Conservation (phyloP, 2,888 invertebrate species). For the Heteropelma amictum region DNA sequence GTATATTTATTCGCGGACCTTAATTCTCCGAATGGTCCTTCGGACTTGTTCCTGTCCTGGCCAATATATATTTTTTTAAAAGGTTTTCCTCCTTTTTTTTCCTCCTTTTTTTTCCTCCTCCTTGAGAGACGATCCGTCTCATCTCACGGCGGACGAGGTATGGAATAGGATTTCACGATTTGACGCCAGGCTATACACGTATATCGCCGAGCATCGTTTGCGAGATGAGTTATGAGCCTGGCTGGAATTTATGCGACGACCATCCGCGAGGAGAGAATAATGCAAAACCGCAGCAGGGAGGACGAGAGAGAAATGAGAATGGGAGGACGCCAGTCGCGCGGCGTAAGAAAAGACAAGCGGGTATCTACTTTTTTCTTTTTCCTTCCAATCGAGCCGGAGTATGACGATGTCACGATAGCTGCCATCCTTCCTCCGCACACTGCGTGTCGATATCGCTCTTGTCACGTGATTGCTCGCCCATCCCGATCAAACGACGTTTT, state of each 20-base stretch:
- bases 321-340: neutral
- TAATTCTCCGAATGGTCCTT: slow-evolving; percentile 19
- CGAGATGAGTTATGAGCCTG: slow-evolving; percentile 47
- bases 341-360: too few relatives aligned
- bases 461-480: too few relatives aligned
- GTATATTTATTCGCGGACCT: slow-evolving; percentile 15
- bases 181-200: slow-evolving; percentile 33
- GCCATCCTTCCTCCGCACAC: too few relatives aligned
- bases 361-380: too few relatives aligned
- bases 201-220: slow-evolving; percentile 44
- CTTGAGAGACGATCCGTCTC: neutral
- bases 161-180: slow-evolving; percentile 37
- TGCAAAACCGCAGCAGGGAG: slow-evolving; percentile 27
- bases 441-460: too few relatives aligned
- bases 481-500: too few relatives aligned
- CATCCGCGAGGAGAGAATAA: slow-evolving; percentile 9
- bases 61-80: neutral
- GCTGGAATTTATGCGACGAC: slow-evolving; percentile 50
- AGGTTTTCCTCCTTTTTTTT: neutral
- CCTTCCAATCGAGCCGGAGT: too few relatives aligned
- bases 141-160: slow-evolving; percentile 12
- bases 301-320: neutral
- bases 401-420: too few relatives aligned
- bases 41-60: slow-evolving; percentile 1
- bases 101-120: neutral